Evolutionary conservation across 1,140 invertebrate genomes (phyloP).

Genomic region (Sarcophaga peregrina): DNA sequence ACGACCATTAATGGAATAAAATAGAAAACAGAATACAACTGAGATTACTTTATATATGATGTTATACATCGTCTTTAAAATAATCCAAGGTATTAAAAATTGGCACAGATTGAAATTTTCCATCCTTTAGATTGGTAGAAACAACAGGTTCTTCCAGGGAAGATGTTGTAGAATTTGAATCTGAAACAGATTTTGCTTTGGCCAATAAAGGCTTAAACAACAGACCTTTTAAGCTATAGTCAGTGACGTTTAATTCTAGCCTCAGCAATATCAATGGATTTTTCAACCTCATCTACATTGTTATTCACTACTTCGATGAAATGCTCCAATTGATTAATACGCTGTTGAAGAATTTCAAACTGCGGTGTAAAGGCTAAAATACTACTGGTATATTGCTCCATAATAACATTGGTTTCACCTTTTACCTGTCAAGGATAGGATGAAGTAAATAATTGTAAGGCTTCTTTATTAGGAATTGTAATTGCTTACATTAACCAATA

Average conservation of each 20-base stretch:
- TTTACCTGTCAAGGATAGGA: conserved; percentile 53
- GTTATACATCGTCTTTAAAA: conserved; percentile 45
- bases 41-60: neutral
- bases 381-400: conserved; percentile 57
- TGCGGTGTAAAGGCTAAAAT: conserved; percentile 53
- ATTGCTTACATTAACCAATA: conserved; percentile 51
- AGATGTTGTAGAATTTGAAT: conserved; percentile 48
- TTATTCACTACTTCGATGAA: conserved; percentile 55
- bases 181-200: conserved; percentile 50
- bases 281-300: conserved; percentile 57
- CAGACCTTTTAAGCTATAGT: conserved; percentile 61
- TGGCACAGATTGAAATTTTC: conserved; percentile 54
- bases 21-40: neutral
- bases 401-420: conserved; percentile 58
- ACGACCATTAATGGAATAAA: too few relatives aligned
- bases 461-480: too few relatives aligned
- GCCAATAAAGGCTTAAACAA: conserved; percentile 57
- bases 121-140: conserved; percentile 50
- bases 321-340: conserved; percentile 59
- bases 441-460: neutral
- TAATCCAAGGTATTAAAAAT: conserved; percentile 56
- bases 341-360: conserved; percentile 52
- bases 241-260: conserved; percentile 60
- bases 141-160: conserved; percentile 10
- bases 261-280: conserved; percentile 58